Evolutionary conservation across 2,888 invertebrate species (phyloP), one percentile per base, ranked within the genome.

Genomic region (Sphecodes monilicornis): DNA sequence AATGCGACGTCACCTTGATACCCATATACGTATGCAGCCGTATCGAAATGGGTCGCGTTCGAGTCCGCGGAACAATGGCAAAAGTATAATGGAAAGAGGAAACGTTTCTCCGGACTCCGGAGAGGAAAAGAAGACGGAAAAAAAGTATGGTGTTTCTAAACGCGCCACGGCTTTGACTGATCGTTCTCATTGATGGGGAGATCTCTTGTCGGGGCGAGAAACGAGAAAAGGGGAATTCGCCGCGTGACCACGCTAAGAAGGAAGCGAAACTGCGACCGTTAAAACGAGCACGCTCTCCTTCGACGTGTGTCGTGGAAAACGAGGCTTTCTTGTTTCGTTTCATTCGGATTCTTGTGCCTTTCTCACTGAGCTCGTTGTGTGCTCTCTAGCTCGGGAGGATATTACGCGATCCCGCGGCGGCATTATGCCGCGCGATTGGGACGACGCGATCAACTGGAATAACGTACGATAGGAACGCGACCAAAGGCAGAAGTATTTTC

Each of bases 291-390:
- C 68, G 71, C 68, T 86, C 85, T 86, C 83, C 80, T 86, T 81
- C 82, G 87, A 70, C 68, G 80, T 13, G 32, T 60, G 60, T 86
- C 84, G 86, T 87, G 86, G 91, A 91, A 90, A 91, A 88, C 88
- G 69, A 88, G 80, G 83, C 76, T 80, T 22, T 26, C 18, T 46
- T 16, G 43, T 46, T 80, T 84, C 78, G 81, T 86, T 88, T 88
- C 90, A 83, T 89, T 89, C 87, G 84, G 81, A n/a, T 87, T 79
- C 75, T 78, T 79, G 72, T 72, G 78, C 70, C 69, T 78, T 88
- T 89, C 84, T 78, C 90, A 86, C 80, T 82, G 80, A 32, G 22
- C 22, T 39, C 69, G 46, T 70, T 80, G n/a, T 41, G 69, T 46
- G 78, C 86, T 85, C 78, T 79, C 82, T 50, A 8, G 80, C 83